A percentile compares a stretch with the other conserved stretches of the same genome.
Evolutionary conservation across 2,113 vertebrate species (phyloP).

Genomic region (Rhabdomys dilectus): DNA sequence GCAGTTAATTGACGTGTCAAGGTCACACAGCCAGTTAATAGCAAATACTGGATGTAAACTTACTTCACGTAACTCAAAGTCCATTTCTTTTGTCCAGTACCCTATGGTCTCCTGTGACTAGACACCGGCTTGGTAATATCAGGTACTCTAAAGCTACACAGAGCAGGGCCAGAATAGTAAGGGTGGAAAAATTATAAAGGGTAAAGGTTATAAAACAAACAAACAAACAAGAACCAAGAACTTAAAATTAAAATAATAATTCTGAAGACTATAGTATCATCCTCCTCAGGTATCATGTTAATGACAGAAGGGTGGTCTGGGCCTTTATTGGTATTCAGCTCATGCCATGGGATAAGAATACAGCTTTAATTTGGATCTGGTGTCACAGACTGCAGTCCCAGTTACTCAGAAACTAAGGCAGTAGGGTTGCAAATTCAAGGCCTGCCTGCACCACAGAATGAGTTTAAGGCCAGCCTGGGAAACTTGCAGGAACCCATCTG

Average conservation of each 20-base stretch:
- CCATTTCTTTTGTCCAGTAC: background rate
- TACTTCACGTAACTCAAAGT: background rate
- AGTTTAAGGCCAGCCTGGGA: background rate
- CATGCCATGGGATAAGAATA: background rate
- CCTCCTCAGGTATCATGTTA: background rate
- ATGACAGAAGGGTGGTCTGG: background rate
- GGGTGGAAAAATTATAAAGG: background rate
- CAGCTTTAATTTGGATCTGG: background rate
- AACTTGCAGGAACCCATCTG: too few relatives aligned
- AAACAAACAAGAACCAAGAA: background rate
- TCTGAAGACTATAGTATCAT: background rate
- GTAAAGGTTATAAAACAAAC: constrained; percentile 31
- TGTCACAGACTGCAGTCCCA: background rate
- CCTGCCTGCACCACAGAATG: background rate
- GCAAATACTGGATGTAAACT: background rate
- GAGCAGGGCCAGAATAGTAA: background rate
- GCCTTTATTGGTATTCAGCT: constrained; percentile 7
- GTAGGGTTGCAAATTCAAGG: background rate
- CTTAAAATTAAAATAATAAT: background rate
- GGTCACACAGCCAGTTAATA: background rate
- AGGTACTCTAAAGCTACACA: background rate
- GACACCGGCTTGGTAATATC: constrained; percentile 6
- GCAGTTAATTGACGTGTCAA: background rate
- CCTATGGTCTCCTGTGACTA: background rate
- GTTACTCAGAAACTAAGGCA: background rate